Evolutionary conservation across 2,888 invertebrate genomes (phyloP).

Genomic region (Noctua pronuba): DNA sequence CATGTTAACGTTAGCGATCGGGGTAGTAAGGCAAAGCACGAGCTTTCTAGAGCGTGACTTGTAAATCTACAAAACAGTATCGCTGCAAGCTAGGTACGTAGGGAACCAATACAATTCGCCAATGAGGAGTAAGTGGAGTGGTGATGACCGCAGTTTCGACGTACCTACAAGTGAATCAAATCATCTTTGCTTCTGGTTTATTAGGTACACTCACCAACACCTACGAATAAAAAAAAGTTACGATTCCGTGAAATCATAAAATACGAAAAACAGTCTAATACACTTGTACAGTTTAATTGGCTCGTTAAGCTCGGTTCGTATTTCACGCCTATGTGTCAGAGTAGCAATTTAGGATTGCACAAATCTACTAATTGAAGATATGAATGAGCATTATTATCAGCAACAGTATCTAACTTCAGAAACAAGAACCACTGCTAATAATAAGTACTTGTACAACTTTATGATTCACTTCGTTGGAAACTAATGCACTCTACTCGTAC

Average conservation of each 20-base stretch:
- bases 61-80: conserved; percentile 77
- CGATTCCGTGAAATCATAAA: conserved; percentile 28
- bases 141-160: conserved; percentile 70
- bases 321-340: conserved; percentile 62
- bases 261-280: conserved; percentile 48
- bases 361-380: conserved; percentile 65
- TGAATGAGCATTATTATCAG: conserved; percentile 61
- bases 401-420: conserved; percentile 59
- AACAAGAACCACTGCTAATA: conserved; percentile 66
- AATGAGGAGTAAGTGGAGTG: conserved; percentile 72
- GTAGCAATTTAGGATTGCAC: conserved; percentile 68
- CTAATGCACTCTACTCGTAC: conserved; percentile 40
- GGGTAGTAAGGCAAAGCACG: conserved; percentile 75
- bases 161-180: conserved; percentile 64
- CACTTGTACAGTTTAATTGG: conserved; percentile 69
- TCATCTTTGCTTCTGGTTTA: conserved; percentile 70
- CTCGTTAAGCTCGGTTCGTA: conserved; percentile 68
- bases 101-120: conserved; percentile 73
- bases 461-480: conserved; percentile 69
- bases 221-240: conserved; percentile 29
- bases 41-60: conserved; percentile 81
- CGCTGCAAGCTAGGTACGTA: conserved; percentile 63
- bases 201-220: conserved; percentile 60
- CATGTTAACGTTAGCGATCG: conserved; percentile 70
- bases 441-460: conserved; percentile 61